Base-by-base conservation (phyloP, 2,113 vertebrate species). In the Chauna torquata region DNA sequence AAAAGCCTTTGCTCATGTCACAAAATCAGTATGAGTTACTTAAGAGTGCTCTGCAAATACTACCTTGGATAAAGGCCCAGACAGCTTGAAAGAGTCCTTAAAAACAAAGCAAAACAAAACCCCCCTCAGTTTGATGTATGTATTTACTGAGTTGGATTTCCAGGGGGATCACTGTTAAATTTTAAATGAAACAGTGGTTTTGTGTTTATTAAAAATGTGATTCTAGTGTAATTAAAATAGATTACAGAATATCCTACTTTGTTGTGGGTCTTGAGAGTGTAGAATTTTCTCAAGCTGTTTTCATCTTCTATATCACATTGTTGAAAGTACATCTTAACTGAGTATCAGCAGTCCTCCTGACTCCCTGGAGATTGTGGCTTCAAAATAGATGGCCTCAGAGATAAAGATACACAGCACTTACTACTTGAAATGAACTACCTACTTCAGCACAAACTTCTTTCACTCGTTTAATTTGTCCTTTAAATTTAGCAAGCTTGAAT, bases 401-500 rank as follows among this genome's bases (percentile, higher is more conserved):
- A 77, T 79, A 71, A 93, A 65, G 71, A 4, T 32, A 44, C 23
- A 25, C 71, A 82, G 59, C 32, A 30, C 55, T 94, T 82, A 30
- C 24, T 71, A 2, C 47, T 82, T 50, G n/a, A 82, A n/a, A 64
- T 27, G 47, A 82, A 30, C 25, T 75, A 19, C 52, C 22, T 42
- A 8, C 40, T 86, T 82, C 57, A 68, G 54, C 57, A 89, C 18
- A 52, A 71, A 69, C 32, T 20, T 54, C 58, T 75, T 89, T 74
- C 0, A n/a, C n/a, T n/a, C n/a, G 50, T 52, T 52, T 15, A 52
- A n/a, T 90, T 92, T 75, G 86, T n/a, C 24, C 19, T 94, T 95
- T 91, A 84, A 94, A 95, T 94, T 94, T 91, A 94, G 88, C 25
- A 70, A 45, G 22, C 78, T 64, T 16, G 36, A 94, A 91, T 68